phyloP scores from a whole-genome alignment of 2,113 vertebrate genomes.

The Symphodus melops region DNA sequence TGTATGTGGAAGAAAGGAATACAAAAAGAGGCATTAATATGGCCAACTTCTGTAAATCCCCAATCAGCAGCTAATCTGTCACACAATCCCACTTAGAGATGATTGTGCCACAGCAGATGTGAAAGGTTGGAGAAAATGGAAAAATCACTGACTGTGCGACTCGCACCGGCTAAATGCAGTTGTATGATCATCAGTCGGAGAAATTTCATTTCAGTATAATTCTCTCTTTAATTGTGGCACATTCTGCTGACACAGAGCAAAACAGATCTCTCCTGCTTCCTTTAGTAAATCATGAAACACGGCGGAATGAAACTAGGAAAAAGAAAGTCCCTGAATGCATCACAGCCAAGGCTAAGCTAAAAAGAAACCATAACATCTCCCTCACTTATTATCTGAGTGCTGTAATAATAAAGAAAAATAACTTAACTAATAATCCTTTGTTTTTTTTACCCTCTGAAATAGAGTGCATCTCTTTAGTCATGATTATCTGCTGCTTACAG shows the following conservation, averaged over 20 bases:
- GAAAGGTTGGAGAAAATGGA: constrained; percentile 50
- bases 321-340: constrained; percentile 6
- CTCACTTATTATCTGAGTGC: constrained; percentile 19
- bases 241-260: constrained; percentile 46
- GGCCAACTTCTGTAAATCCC: constrained; percentile 44
- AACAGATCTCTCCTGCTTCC: constrained; percentile 31
- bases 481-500: not conserved
- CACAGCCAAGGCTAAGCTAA: constrained; percentile 37
- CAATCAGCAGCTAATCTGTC: constrained; percentile 65
- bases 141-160: constrained; percentile 3
- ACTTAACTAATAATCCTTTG: constrained; percentile 1
- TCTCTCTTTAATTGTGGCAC: constrained; percentile 54
- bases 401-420: constrained; percentile 13
- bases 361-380: constrained; percentile 10
- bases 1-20: not conserved
- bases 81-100: constrained; percentile 30
- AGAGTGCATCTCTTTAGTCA: constrained; percentile 14
- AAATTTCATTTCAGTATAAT: constrained; percentile 38
- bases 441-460: constrained; percentile 12
- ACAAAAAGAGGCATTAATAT: constrained; percentile 16
- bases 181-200: constrained; percentile 58
- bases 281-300: constrained; percentile 46
- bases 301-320: constrained; percentile 5
- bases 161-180: not conserved
- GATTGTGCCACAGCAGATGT: constrained; percentile 49